A percentile compares a stretch with the other conserved stretches of the same genome.
These are phyloP conservation scores for Drosophila nr. medialis DNA, from an alignment of 2,888 invertebrate genomes.

Conservation along the genomic window DNA sequence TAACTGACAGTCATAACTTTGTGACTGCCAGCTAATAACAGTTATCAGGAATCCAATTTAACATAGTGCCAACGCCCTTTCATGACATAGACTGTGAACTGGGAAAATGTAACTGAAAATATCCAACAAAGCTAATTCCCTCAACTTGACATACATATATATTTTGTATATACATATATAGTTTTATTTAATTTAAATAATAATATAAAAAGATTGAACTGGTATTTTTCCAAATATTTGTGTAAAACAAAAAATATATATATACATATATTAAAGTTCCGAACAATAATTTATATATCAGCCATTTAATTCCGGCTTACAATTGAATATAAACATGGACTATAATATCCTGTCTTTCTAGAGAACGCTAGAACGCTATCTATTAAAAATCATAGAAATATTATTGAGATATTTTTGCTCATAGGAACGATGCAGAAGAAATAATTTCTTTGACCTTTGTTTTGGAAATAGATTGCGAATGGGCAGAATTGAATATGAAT, in stretches of 20 bases:
- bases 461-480: background rate
- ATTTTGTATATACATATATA: background rate
- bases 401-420: background rate
- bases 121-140: background rate
- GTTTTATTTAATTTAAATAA: background rate
- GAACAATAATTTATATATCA: background rate
- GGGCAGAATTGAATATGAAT: background rate
- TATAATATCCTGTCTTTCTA: background rate
- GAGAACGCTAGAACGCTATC: too few species aligned
- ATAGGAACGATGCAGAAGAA: background rate
- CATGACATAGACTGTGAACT: background rate
- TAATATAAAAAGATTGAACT: background rate
- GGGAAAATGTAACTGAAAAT: background rate
- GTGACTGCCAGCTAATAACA: slow-evolving; percentile 47
- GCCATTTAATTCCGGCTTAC: background rate
- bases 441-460: background rate
- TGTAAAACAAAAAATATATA: background rate
- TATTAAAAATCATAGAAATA: background rate
- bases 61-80: background rate
- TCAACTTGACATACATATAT: background rate
- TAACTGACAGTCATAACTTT: slow-evolving; percentile 41
- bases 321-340: background rate
- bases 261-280: background rate
- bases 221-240: background rate
- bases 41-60: slow-evolving; percentile 40